Evolutionary conservation across 1,140 invertebrate genomes (phyloP), one percentile per base, ranked within the genome.

Genomic region (Drosophila equinoxialis): DNA sequence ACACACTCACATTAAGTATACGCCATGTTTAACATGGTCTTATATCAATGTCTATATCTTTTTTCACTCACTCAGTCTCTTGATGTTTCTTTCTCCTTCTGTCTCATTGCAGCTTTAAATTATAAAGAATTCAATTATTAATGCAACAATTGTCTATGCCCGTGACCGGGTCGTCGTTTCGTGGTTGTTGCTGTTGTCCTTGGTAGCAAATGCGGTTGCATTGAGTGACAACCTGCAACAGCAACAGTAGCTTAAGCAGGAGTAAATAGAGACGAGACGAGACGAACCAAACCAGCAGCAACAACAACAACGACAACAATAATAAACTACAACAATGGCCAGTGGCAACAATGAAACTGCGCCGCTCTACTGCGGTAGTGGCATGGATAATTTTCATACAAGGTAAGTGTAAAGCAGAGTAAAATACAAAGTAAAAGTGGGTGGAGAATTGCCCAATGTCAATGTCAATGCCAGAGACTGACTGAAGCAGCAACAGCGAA

Each of bases 381-480:
- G 84, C 84, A 90, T 89, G 84, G 84, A 89, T 75, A 89, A 89
- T 89, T 89, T 89, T 60, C 84, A 89, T 73, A 89, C 84, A 42
- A 89, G 84, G 84, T 89, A 81, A 84, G 76, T 51, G 45, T 48
- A 17, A 8, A 17, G 2, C 14, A 7, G 14, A 33, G 37, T 23
- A 55, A 11, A 54, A 14, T 48, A 14, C 45, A 51, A 51, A 51
- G 45, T 51, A 51, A 51, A 51, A 51, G 45, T 51, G 45, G 45
- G 45, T 23, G 13, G 37, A 37, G 61, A 72, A 68, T 79, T 68
- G 41, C 17, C 37, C 68, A 77, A 66, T 67, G 69, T 68, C 66
- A 75, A 64, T 66, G 74, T 5, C 79, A 68, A 73, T 69, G 72
- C 61, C 63, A 62, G 45, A 26, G 23, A 26, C 23, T 26, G 23